A percentile compares a stretch with the other conserved stretches of the same genome.
Conservation (phyloP, 1,140 invertebrate genomes). For the Yoshiicerus persimilis region DNA sequence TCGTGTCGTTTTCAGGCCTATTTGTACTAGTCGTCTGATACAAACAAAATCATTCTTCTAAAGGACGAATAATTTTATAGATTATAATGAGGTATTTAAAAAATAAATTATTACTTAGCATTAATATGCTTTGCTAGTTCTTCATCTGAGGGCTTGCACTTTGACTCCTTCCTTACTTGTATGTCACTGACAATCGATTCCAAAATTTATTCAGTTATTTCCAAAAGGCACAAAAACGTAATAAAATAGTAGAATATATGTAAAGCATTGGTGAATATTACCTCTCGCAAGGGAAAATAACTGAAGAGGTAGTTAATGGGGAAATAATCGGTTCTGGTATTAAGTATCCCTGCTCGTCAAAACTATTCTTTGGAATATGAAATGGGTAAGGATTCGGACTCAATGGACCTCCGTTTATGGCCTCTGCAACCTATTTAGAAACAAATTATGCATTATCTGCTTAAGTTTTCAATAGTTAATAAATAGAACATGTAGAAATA, state of each 20-base stretch:
- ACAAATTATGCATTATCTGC: background rate
- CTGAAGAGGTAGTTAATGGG: too few species aligned
- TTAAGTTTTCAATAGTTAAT: too few species aligned
- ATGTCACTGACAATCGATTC: background rate
- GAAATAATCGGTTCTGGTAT: conserved; percentile 32
- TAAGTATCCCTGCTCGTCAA: conserved; percentile 57
- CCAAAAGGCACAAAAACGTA: too few species aligned
- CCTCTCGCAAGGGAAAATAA: too few species aligned
- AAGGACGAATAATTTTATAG: background rate
- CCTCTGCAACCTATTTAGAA: conserved; percentile 49
- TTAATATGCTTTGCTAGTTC: background rate
- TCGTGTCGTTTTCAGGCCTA: too few species aligned
- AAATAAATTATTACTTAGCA: background rate
- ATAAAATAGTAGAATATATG: too few species aligned
- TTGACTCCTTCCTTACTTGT: background rate
- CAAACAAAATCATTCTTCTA: background rate
- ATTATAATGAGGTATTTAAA: background rate
- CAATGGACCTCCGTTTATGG: conserved; percentile 57
- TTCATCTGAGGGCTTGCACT: background rate
- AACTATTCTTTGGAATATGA: conserved; percentile 57
- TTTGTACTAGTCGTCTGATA: background rate
- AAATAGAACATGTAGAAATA: too few species aligned
- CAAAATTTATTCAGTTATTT: background rate
- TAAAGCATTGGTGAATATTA: too few species aligned
- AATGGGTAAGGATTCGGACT: conserved; percentile 51